Percentiles rank a stretch among this genome's conserved stretches.
These are phyloP conservation scores for Oreochromis spilurus DNA, from an alignment of 2,113 vertebrate species.

Conservation along the genomic window DNA sequence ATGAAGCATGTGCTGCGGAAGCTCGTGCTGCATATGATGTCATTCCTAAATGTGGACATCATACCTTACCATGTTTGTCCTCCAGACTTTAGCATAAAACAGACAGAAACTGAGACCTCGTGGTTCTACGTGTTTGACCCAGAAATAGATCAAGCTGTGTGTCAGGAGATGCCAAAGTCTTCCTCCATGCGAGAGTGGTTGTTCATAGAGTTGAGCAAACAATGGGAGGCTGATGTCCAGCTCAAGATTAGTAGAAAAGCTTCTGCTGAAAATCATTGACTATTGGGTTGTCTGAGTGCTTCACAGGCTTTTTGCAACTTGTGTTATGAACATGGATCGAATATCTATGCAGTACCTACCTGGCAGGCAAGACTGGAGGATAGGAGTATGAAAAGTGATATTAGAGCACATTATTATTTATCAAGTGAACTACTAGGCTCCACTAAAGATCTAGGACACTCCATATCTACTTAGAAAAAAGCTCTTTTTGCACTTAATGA, in stretches of 20 bases:
- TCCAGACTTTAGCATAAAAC: constrained; percentile 12
- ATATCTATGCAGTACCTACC: not conserved
- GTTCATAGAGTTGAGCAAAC: not conserved
- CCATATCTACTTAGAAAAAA: not conserved
- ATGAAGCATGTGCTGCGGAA: not conserved
- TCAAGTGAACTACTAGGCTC: not conserved
- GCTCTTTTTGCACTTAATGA: not conserved
- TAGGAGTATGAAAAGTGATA: not conserved
- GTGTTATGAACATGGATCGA: not conserved
- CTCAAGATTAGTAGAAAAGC: not conserved
- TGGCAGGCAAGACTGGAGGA: not conserved
- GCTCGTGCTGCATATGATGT: constrained; percentile 4
- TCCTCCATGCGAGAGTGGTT: not conserved
- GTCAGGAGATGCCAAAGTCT: constrained; percentile 1
- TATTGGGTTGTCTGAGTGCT: not conserved
- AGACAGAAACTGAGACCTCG: constrained; percentile 1
- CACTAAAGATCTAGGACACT: not conserved
- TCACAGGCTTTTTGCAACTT: not conserved
- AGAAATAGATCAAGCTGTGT: constrained; percentile 40
- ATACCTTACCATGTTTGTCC: constrained; percentile 51
- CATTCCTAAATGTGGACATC: constrained; percentile 50
- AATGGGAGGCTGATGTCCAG: not conserved
- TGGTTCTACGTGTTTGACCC: constrained; percentile 6
- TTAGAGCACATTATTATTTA: not conserved
- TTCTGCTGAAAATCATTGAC: not conserved